Base-by-base conservation (phyloP, 1,140 invertebrate genomes). In the Macrocentrus cingulum region DNA sequence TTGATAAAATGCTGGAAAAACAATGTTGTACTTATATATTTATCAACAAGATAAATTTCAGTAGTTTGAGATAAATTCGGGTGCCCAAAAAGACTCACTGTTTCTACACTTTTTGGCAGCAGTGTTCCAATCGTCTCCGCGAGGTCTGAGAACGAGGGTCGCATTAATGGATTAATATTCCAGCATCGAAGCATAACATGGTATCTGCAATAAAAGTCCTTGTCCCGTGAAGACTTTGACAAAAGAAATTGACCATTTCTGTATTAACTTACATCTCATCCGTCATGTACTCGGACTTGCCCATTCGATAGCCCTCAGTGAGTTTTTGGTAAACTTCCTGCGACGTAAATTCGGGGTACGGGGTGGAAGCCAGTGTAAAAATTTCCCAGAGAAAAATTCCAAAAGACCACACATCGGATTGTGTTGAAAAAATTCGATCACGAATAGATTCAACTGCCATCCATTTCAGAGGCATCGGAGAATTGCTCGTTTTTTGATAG, bases 361-460 rank as follows among this genome's bases (percentile, higher is more conserved):
- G 95, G 0, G 91, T 91, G 67, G 87, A 86, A 0, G 91, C 92
- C 13, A 95, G 81, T 0, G 92, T 91, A 69, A 97, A 98, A 56
- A 97, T 85, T 79, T 98, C 95, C 95, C 95, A 98, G 0, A 97
- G 69, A 2, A 95, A 91, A 45, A 98, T 90, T 9, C 93, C 95
- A 77, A 88, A 98, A 0, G 92, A 89, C 95, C 95, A 98, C 1
- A 96, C 89, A 70, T 97, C 95, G 0, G 91, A 93, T 62, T 94
- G 90, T 0, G 89, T 92, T 1, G 91, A 93, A 67, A 92, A 94
- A 45, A 91, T 83, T 46, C 87, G 77, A 75, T 91, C 89, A 56
- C 85, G 83, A 58, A 94, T 87, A 0, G 90, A 91, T 72, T 93
- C 91, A 44, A 92, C 83, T 0, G 90, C 89, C 80, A 93, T 84